Evolutionary conservation across 2,797 vertebrate genomes (phyloP).

Genomic region (Helarctos malayanus): DNA sequence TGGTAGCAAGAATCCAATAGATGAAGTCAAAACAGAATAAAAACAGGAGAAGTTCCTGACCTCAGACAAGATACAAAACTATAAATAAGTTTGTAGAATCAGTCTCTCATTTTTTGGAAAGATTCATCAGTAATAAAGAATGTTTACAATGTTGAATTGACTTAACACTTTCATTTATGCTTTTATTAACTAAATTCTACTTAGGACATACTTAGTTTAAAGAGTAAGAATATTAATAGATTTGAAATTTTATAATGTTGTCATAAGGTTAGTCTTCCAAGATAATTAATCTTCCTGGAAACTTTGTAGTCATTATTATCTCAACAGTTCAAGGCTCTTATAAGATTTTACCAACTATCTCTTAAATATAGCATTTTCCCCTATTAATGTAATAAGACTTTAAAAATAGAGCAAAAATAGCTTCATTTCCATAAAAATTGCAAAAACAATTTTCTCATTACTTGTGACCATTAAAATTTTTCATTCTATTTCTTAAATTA

Average conservation of each 20-base stretch:
- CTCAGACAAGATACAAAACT: background rate
- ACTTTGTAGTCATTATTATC: background rate
- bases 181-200: constrained; percentile 11
- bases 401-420: background rate
- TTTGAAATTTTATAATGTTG: background rate
- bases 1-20: background rate
- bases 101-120: background rate
- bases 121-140: background rate
- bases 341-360: background rate
- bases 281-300: background rate
- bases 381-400: background rate
- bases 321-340: constrained; percentile 33
- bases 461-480: constrained; percentile 13
- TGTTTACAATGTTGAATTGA: background rate
- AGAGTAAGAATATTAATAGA: background rate
- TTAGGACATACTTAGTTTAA: background rate
- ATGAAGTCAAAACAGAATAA: background rate
- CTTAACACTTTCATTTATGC: background rate
- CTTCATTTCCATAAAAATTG: background rate
- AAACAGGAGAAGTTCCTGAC: background rate
- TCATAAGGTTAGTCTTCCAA: background rate
- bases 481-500: constrained; percentile 57
- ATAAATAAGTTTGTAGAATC: background rate
- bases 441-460: constrained; percentile 54
- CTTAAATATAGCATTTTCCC: background rate